phyloP scores from a whole-genome alignment of 2,888 invertebrate species.

The Drosophila suboccidentalis region DNA sequence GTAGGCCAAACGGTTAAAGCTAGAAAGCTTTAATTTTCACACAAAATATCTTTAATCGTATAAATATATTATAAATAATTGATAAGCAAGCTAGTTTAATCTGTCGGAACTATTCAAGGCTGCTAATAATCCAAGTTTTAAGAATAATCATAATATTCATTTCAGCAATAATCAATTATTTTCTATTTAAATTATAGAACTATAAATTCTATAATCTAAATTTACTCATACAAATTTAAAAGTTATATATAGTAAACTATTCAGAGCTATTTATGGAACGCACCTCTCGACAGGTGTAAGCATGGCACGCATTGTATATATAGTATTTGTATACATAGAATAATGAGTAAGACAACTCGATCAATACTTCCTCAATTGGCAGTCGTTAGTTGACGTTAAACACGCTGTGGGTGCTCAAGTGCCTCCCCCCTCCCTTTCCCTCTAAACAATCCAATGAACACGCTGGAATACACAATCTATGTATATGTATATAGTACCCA shows the following conservation, averaged over 20 bases:
- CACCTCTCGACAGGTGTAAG: conserved; percentile 19
- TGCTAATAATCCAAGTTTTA: no score
- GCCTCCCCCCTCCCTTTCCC: neutral
- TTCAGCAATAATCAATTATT: no score
- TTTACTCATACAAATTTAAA: neutral
- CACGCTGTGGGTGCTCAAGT: conserved; percentile 21
- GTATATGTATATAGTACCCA: conserved; percentile 1
- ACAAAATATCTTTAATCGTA: no score
- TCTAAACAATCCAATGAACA: conserved; percentile 19
- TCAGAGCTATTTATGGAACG: conserved; percentile 2
- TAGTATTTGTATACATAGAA: conserved; percentile 16
- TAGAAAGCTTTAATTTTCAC: no score
- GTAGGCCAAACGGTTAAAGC: no score
- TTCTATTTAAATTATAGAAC: no score
- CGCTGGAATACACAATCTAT: conserved; percentile 15
- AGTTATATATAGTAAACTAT: neutral
- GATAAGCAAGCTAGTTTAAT: no score
- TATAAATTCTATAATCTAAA: neutral
- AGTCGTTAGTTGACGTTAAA: conserved; percentile 24
- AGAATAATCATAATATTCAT: no score
- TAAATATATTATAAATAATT: no score
- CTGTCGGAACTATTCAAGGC: no score
- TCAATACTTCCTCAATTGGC: conserved; percentile 50
- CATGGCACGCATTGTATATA: conserved; percentile 6
- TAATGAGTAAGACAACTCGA: conserved; percentile 35